phyloP scores from a whole-genome alignment of 1,140 invertebrate species.

The Phymorhynchus buccinoides region DNA sequence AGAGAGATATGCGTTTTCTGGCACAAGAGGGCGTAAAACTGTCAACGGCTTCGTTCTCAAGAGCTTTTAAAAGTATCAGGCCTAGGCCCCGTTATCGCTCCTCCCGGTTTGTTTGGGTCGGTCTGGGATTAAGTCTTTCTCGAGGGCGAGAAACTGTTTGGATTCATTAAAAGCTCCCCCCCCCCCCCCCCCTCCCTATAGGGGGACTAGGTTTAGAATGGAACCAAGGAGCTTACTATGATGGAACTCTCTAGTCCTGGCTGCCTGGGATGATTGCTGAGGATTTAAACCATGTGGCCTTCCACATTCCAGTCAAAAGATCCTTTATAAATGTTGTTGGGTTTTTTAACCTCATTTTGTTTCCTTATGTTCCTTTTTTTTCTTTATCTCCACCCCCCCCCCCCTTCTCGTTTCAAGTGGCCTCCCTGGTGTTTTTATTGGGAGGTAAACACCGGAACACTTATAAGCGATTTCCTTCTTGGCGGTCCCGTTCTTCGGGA shows the following conservation, averaged over 20 bases:
- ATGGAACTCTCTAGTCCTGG: neutral
- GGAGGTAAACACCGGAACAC: conserved; percentile 25
- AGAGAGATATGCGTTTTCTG: neutral
- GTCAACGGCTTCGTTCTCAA: neutral
- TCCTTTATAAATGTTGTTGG: too few species aligned
- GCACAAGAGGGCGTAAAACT: neutral
- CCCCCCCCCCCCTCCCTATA: neutral
- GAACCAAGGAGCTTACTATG: neutral
- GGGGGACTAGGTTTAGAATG: too few species aligned
- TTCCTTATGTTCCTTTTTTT: too few species aligned
- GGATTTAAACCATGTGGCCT: conserved; percentile 14
- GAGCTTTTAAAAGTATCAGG: neutral
- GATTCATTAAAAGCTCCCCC: conserved; percentile 25
- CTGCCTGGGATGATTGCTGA: neutral
- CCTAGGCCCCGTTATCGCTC: neutral
- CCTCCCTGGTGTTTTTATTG: conserved; percentile 15
- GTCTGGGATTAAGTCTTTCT: neutral
- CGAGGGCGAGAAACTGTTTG: conserved; percentile 1
- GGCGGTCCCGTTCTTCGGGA: neutral
- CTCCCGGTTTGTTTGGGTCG: too few species aligned
- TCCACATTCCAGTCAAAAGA: neutral
- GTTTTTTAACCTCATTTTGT: too few species aligned
- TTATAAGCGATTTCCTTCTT: conserved; percentile 29
- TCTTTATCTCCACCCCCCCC: too few species aligned
- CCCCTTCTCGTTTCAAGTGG: neutral